Evolutionary conservation across 2,113 vertebrate species (phyloP).

Genomic region (Siniperca knerii): DNA sequence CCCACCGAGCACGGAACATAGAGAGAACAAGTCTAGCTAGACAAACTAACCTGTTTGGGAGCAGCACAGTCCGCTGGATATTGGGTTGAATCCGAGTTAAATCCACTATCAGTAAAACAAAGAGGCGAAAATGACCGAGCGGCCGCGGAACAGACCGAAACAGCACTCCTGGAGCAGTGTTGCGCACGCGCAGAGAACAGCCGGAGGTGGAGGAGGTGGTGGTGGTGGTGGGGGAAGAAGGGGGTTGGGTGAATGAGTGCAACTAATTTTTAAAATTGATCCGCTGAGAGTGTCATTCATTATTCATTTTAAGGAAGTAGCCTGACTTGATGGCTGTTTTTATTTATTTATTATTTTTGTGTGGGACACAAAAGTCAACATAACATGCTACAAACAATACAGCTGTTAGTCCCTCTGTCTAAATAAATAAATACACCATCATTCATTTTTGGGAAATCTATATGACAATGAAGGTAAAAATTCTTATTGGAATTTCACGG

Average conservation of each 20-base stretch:
- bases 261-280: slow-evolving; percentile 42
- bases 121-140: slow-evolving; percentile 89
- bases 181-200: slow-evolving; percentile 80
- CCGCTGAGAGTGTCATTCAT: slow-evolving; percentile 41
- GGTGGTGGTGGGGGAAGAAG: slow-evolving; percentile 10
- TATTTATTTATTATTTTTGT: too few species aligned
- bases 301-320: slow-evolving; percentile 33
- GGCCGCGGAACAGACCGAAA: slow-evolving; percentile 88
- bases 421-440: not conserved
- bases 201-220: slow-evolving; percentile 19
- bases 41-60: slow-evolving; percentile 82
- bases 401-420: not conserved
- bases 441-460: not conserved
- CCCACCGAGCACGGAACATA: slow-evolving; percentile 31
- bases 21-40: slow-evolving; percentile 32
- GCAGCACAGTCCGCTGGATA: slow-evolving; percentile 81
- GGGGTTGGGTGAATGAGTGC: slow-evolving; percentile 45
- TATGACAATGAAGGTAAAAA: not conserved
- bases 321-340: not conserved
- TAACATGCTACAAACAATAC: not conserved
- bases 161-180: slow-evolving; percentile 73
- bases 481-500: not conserved
- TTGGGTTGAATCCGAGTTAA: slow-evolving; percentile 85
- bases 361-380: not conserved
- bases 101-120: slow-evolving; percentile 89